A percentile compares a stretch with the other conserved stretches of the same genome.
phyloP scores from a whole-genome alignment of 2,888 invertebrate species.

The Habroteleia sp. region DNA sequence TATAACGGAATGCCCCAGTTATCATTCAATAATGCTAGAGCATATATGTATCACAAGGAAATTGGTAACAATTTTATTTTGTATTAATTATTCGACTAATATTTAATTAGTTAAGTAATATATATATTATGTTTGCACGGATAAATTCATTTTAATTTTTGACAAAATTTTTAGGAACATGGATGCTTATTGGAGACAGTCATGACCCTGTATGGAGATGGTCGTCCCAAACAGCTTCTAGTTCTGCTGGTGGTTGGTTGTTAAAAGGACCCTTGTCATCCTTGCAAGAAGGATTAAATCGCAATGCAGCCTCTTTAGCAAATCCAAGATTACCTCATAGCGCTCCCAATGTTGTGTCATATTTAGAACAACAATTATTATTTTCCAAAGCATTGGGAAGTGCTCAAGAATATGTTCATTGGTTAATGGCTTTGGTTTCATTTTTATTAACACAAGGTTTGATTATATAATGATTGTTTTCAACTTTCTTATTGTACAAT shows the following conservation, averaged over 20 bases:
- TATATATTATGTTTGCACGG: too few relatives aligned
- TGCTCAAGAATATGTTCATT: slow-evolving; percentile 88
- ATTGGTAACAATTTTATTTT: slow-evolving; percentile 85
- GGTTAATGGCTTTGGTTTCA: slow-evolving; percentile 85
- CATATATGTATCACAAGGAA: slow-evolving; percentile 90
- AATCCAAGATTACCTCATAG: slow-evolving; percentile 76
- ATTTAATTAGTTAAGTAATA: too few relatives aligned
- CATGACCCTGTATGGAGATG: slow-evolving; percentile 81
- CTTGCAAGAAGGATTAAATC: slow-evolving; percentile 78
- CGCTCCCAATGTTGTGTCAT: slow-evolving; percentile 73
- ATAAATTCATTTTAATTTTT: too few relatives aligned
- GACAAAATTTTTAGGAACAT: slow-evolving; percentile 74
- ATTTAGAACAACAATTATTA: slow-evolving; percentile 88
- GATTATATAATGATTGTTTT: too few relatives aligned
- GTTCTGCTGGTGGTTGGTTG: slow-evolving; percentile 72
- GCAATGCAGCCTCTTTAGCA: slow-evolving; percentile 74
- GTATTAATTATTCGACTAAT: too few relatives aligned
- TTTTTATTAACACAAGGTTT: slow-evolving; percentile 81
- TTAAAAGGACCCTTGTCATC: slow-evolving; percentile 79
- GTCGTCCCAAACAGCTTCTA: slow-evolving; percentile 78
- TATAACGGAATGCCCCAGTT: slow-evolving; percentile 91
- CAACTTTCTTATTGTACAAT: too few relatives aligned
- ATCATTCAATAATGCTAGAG: slow-evolving; percentile 91
- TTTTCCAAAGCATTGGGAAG: slow-evolving; percentile 87
- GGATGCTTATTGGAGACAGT: slow-evolving; percentile 83